A percentile compares a stretch with the other conserved stretches of the same genome.
Evolutionary conservation across 2,888 invertebrate species (phyloP).

Genomic region (Trimorus sp.): DNA sequence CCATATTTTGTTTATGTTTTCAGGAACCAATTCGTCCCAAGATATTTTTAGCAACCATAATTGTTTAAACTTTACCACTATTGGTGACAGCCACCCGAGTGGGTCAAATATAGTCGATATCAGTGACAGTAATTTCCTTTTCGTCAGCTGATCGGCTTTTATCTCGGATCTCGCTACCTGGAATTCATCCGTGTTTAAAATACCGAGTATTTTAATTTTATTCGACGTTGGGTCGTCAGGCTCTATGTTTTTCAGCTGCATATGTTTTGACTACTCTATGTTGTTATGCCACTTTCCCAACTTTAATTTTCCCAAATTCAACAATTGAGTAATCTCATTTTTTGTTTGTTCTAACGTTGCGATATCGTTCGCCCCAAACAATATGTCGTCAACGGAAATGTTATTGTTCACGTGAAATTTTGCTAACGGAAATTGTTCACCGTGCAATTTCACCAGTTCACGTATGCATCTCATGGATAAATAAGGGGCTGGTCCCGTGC

Average conservation of each 20-base stretch:
- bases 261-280: no score
- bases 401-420: background rate
- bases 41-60: background rate
- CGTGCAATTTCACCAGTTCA: background rate
- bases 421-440: background rate
- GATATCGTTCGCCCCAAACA: background rate
- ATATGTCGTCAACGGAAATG: conserved; percentile 7
- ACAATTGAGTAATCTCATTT: no score
- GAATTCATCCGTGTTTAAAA: no score
- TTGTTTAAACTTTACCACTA: background rate
- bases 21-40: background rate
- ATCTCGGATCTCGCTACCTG: no score
- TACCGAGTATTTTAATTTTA: no score
- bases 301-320: no score
- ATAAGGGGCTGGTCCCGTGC: background rate
- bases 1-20: background rate
- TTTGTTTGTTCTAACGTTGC: no score
- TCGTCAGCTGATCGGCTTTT: background rate
- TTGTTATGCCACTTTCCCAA: no score
- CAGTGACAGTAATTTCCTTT: background rate
- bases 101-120: conserved; percentile 1
- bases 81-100: conserved; percentile 3
- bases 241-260: no score
- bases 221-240: no score
- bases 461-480: background rate